These are phyloP conservation scores for Staurois parvus DNA, from an alignment of 2,797 vertebrate genomes.

Conservation along the genomic window DNA sequence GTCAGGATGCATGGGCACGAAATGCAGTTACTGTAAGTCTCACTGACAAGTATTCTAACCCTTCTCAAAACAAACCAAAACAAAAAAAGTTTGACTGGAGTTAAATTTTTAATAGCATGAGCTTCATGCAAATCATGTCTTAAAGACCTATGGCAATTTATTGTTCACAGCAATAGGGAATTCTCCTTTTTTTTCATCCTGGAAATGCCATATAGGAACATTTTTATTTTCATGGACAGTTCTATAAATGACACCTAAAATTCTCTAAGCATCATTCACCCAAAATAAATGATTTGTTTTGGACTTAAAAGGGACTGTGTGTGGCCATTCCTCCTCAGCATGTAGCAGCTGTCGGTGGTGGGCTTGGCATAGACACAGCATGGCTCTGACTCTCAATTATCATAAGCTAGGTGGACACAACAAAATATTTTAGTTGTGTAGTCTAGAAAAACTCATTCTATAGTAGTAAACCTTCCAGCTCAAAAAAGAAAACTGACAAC, in stretches of 20 bases:
- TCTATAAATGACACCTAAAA: neutral
- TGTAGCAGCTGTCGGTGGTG: neutral
- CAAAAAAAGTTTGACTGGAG: no score
- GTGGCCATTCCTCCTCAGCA: neutral
- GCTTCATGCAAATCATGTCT: no score
- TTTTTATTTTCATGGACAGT: neutral
- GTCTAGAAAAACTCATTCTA: neutral
- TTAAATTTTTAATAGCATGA: no score
- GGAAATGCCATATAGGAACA: neutral
- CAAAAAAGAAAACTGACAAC: no score
- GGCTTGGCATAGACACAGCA: neutral
- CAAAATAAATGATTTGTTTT: neutral
- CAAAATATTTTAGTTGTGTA: neutral
- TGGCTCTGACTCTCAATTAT: neutral
- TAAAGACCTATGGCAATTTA: no score
- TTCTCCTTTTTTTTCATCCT: neutral
- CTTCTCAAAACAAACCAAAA: no score
- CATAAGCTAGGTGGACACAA: neutral
- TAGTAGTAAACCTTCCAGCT: neutral
- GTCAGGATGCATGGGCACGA: no score
- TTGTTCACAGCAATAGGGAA: no score
- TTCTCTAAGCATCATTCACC: neutral
- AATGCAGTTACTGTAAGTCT: no score
- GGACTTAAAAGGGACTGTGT: slow-evolving; percentile 1
- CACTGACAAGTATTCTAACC: no score